These are phyloP conservation scores for Ischnus inquisitorius DNA, from an alignment of 2,888 invertebrate species.

Conservation along the genomic window DNA sequence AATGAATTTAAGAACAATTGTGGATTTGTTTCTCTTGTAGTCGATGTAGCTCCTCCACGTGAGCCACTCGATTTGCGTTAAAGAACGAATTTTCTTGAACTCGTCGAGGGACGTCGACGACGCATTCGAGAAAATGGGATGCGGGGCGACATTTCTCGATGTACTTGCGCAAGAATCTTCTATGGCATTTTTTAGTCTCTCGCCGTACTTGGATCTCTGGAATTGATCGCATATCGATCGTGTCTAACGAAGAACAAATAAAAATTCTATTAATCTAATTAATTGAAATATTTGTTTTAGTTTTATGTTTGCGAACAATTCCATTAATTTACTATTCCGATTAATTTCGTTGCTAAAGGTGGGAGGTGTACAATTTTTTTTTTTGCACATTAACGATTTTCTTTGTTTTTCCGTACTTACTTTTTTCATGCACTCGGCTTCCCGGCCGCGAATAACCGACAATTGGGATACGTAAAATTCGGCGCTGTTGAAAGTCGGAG, in stretches of 20 bases:
- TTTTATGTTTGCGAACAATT: no score
- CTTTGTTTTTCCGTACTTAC: slow-evolving; percentile 69
- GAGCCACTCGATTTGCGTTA: slow-evolving; percentile 90
- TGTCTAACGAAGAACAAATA: slow-evolving; percentile 81
- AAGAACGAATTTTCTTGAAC: slow-evolving; percentile 87
- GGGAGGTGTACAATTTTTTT: slow-evolving; percentile 19
- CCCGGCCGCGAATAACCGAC: slow-evolving; percentile 87
- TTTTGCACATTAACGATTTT: no score
- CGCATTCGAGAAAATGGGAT: slow-evolving; percentile 77
- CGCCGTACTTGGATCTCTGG: slow-evolving; percentile 85
- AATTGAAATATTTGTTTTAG: neutral
- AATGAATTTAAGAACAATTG: slow-evolving; percentile 88
- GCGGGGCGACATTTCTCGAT: slow-evolving; percentile 58
- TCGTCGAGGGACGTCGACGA: slow-evolving; percentile 80
- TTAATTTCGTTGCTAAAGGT: neutral
- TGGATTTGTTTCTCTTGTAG: slow-evolving; percentile 89
- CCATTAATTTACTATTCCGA: neutral
- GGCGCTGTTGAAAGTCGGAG: slow-evolving; percentile 93
- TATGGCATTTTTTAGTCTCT: slow-evolving; percentile 72
- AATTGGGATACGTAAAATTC: slow-evolving; percentile 92
- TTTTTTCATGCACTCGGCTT: slow-evolving; percentile 84
- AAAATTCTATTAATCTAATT: neutral
- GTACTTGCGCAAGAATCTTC: slow-evolving; percentile 69
- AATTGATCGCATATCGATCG: slow-evolving; percentile 87
- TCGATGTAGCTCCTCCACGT: slow-evolving; percentile 90